phyloP scores from a whole-genome alignment of 1,140 invertebrate genomes.

The Campoletis sonorensis region DNA sequence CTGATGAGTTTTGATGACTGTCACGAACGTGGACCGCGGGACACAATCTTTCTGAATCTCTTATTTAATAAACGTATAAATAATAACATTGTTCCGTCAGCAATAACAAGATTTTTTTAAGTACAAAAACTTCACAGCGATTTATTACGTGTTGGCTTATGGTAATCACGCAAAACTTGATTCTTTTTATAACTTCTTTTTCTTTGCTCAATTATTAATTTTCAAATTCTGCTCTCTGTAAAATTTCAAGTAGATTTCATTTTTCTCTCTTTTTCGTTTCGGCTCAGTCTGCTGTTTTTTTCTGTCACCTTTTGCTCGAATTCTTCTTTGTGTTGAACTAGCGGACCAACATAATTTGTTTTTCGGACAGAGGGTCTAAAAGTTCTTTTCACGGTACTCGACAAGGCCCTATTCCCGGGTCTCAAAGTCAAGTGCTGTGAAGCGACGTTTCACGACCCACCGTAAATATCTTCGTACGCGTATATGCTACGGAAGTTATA shows the following conservation, averaged over 20 bases:
- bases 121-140: too few species aligned
- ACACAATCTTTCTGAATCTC: not conserved
- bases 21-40: not conserved
- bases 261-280: not conserved
- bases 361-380: not conserved
- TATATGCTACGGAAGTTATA: slow-evolving; percentile 41
- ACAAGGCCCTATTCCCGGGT: not conserved
- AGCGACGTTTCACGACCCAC: slow-evolving; percentile 58
- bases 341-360: not conserved
- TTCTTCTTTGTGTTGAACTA: not conserved
- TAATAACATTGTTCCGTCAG: not conserved
- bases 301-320: not conserved
- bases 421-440: slow-evolving; percentile 54
- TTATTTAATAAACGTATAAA: too few species aligned
- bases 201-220: too few species aligned
- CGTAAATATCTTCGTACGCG: slow-evolving; percentile 55
- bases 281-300: not conserved
- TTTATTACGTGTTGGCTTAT: too few species aligned
- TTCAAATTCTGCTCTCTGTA: too few species aligned
- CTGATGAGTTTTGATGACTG: slow-evolving; percentile 12
- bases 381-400: slow-evolving; percentile 17
- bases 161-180: too few species aligned
- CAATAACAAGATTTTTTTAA: not conserved
- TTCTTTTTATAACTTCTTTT: too few species aligned
- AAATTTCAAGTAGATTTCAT: not conserved